Conservation (phyloP, 2,888 invertebrate genomes). For the Acleris cristana region DNA sequence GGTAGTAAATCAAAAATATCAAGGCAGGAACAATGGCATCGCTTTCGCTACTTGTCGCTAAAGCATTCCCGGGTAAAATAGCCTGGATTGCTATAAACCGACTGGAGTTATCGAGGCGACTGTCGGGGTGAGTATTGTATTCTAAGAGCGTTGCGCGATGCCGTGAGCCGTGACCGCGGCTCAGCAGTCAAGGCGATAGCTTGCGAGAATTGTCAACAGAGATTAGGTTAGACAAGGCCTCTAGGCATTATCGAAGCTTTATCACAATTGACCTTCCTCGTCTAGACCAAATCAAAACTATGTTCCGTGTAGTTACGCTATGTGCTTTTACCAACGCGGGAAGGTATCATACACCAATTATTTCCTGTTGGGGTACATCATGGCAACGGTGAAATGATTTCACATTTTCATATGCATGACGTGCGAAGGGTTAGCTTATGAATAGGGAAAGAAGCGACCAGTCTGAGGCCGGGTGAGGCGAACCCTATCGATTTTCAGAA, state of each 20-base stretch:
- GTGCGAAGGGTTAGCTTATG: slow-evolving; percentile 28
- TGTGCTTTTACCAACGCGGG: not conserved
- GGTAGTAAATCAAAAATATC: slow-evolving; percentile 53
- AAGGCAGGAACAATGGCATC: slow-evolving; percentile 46
- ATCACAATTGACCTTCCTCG: slow-evolving; percentile 22
- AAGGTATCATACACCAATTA: not conserved
- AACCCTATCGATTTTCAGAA: slow-evolving; percentile 60
- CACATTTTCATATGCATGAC: slow-evolving; percentile 25
- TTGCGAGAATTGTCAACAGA: slow-evolving; percentile 38
- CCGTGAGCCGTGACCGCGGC: slow-evolving; percentile 33
- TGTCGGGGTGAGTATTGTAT: slow-evolving; percentile 21
- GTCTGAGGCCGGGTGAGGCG: slow-evolving; percentile 38
- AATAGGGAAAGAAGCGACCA: slow-evolving; percentile 35
- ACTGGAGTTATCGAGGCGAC: slow-evolving; percentile 29
- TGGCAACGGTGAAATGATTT: slow-evolving; percentile 1
- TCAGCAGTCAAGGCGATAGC: slow-evolving; percentile 38
- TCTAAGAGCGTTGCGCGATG: slow-evolving; percentile 17
- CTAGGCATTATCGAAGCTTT: slow-evolving; percentile 25
- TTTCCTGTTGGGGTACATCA: not conserved
- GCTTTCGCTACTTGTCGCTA: slow-evolving; percentile 37
- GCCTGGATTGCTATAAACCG: slow-evolving; percentile 28
- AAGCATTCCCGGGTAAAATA: slow-evolving; percentile 22
- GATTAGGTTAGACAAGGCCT: slow-evolving; percentile 37
- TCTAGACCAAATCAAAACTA: slow-evolving; percentile 24
- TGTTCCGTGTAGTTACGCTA: too few species aligned